Percentiles rank a stretch among this genome's conserved stretches.
These are phyloP conservation scores for Rousettus madagascariensis DNA, from an alignment of 2,797 vertebrate species.

Conservation along the genomic window DNA sequence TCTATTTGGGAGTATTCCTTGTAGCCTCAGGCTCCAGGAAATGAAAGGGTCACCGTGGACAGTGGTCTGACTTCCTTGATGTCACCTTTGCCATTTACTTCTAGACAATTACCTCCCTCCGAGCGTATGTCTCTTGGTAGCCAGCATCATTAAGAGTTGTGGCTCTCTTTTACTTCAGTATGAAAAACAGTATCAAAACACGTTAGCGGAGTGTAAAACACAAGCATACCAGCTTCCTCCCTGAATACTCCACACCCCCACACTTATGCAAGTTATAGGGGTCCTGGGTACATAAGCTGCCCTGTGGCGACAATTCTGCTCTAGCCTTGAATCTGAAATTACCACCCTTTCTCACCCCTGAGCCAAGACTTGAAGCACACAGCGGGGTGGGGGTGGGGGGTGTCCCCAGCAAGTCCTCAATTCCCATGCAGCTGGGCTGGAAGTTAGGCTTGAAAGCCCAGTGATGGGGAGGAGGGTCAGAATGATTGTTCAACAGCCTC, in stretches of 20 bases:
- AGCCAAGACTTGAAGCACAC: constrained; percentile 26
- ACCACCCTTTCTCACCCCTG: background rate
- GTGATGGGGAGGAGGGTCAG: background rate
- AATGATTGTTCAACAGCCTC: constrained; percentile 47
- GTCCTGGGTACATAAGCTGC: background rate
- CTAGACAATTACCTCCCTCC: background rate
- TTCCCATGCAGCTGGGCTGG: constrained; percentile 64
- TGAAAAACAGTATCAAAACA: background rate
- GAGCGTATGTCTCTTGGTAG: background rate
- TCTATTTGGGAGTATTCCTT: no score
- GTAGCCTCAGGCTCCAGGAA: background rate
- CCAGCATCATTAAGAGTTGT: background rate
- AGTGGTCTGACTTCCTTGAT: background rate
- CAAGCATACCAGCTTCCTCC: background rate
- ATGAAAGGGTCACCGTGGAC: background rate
- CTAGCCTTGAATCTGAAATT: background rate
- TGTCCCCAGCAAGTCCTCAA: background rate
- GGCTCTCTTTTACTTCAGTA: background rate
- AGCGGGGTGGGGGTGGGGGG: background rate
- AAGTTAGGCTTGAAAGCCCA: constrained; percentile 40
- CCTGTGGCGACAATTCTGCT: background rate
- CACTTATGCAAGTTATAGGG: background rate
- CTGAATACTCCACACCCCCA: background rate
- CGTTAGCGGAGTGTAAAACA: background rate
- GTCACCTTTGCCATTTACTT: background rate